Conservation (phyloP, 2,113 vertebrate species). For the Eptatretus burgeri region DNA sequence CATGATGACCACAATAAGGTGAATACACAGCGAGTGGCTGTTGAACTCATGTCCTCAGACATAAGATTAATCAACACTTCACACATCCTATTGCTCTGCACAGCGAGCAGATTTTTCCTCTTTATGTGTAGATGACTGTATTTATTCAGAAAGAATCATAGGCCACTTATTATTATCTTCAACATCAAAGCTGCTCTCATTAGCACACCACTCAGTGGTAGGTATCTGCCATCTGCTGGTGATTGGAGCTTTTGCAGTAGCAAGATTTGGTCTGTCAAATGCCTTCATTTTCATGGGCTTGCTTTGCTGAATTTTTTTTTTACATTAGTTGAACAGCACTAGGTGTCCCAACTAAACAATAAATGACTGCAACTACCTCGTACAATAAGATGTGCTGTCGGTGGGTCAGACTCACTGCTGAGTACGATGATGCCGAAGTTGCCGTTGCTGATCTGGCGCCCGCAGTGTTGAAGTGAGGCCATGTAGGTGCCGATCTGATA, state of each 20-base stretch:
- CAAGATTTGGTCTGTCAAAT: conserved; percentile 15
- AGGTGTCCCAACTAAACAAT: background rate
- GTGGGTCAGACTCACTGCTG: conserved; percentile 34
- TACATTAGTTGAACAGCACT: background rate
- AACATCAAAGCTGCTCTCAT: too few relatives aligned
- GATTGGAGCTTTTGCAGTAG: conserved; percentile 92
- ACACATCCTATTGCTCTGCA: too few relatives aligned
- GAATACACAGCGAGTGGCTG: too few relatives aligned
- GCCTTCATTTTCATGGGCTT: background rate
- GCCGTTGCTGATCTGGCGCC: conserved; percentile 69
- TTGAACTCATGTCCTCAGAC: too few relatives aligned
- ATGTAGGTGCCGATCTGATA: conserved; percentile 57
- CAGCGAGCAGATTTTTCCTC: too few relatives aligned
- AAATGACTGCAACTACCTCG: background rate
- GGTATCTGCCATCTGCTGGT: conserved; percentile 43
- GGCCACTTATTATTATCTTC: too few relatives aligned
- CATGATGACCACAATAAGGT: too few relatives aligned
- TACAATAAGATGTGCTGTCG: background rate
- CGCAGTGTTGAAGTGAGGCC: conserved; percentile 51
- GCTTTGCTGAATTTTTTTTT: background rate
- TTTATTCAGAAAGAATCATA: too few relatives aligned
- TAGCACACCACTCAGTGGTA: conserved; percentile 30
- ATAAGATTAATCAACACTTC: too few relatives aligned
- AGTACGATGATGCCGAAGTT: conserved; percentile 95
- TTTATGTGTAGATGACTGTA: too few relatives aligned